Percentiles rank a stretch among this genome's conserved stretches.
phyloP scores from a whole-genome alignment of 2,797 vertebrate genomes.

The Chrysocyon brachyurus region DNA sequence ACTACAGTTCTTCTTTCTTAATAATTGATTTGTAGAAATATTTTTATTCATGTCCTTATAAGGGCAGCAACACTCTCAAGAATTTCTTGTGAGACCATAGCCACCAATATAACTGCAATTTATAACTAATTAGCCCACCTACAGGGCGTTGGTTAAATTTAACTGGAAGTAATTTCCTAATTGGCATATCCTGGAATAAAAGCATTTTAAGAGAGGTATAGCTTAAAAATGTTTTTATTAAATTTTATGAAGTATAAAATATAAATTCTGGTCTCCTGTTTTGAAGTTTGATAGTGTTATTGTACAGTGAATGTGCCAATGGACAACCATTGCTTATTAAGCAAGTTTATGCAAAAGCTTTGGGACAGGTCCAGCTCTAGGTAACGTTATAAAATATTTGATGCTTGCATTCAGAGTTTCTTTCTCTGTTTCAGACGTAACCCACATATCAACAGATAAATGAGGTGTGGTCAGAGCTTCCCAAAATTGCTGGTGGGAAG shows the following conservation, averaged over 20 bases:
- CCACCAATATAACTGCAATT: not conserved
- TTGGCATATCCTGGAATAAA: not conserved
- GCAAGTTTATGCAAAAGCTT: not conserved
- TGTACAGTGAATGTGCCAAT: not conserved
- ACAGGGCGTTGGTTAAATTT: not conserved
- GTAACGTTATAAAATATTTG: not conserved
- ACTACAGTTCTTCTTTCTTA: not conserved
- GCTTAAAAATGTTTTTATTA: constrained; percentile 24
- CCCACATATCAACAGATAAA: not conserved
- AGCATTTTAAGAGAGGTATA: not conserved
- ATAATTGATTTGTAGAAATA: not conserved
- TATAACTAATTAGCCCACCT: not conserved
- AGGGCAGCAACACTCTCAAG: not conserved
- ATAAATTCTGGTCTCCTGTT: not conserved
- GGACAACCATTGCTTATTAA: not conserved
- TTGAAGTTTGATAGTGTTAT: not conserved
- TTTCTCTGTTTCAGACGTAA: not conserved
- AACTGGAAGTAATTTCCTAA: constrained; percentile 29
- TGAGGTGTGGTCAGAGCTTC: not conserved
- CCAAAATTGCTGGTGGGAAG: not conserved
- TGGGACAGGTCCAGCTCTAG: not conserved
- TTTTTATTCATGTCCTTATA: not conserved
- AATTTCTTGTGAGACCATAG: not conserved
- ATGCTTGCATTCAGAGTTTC: not conserved
- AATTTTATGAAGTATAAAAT: not conserved